Evolutionary conservation across 2,888 invertebrate species (phyloP).

Genomic region (Apodemia mormo): DNA sequence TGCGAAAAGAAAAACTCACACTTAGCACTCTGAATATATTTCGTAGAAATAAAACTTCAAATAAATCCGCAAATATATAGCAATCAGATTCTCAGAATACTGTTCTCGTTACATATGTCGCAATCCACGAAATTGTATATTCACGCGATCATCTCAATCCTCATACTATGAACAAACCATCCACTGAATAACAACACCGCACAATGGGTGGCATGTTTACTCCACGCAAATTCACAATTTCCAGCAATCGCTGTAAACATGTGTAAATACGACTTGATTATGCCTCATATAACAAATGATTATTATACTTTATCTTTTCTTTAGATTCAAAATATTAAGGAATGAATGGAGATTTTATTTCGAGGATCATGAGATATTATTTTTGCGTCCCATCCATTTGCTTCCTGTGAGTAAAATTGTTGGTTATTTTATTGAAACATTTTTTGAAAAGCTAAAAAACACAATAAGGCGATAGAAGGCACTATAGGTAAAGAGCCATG

Average conservation of each 20-base stretch:
- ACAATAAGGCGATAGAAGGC: too few species aligned
- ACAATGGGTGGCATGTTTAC: conserved; percentile 19
- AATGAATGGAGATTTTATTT: neutral
- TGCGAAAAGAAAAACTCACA: too few species aligned
- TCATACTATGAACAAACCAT: conserved; percentile 36
- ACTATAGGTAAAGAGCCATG: too few species aligned
- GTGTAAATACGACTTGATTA: conserved; percentile 1
- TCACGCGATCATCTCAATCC: conserved; percentile 46
- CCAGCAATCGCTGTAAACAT: neutral
- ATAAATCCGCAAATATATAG: neutral
- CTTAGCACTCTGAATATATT: too few species aligned
- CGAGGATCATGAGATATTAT: too few species aligned
- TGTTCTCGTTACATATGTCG: conserved; percentile 21
- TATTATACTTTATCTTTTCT: conserved; percentile 20
- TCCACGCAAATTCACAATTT: conserved; percentile 22
- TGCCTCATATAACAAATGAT: conserved; percentile 13
- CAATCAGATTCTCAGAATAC: conserved; percentile 9
- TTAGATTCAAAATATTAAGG: neutral
- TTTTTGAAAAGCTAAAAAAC: too few species aligned
- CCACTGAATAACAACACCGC: conserved; percentile 46
- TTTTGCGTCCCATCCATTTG: too few species aligned
- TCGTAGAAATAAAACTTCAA: neutral
- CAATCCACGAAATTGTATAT: conserved; percentile 49
- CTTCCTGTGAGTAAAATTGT: too few species aligned
- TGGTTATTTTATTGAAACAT: too few species aligned